Conservation (phyloP, 2,888 invertebrate genomes). For the Erebia aethiops region DNA sequence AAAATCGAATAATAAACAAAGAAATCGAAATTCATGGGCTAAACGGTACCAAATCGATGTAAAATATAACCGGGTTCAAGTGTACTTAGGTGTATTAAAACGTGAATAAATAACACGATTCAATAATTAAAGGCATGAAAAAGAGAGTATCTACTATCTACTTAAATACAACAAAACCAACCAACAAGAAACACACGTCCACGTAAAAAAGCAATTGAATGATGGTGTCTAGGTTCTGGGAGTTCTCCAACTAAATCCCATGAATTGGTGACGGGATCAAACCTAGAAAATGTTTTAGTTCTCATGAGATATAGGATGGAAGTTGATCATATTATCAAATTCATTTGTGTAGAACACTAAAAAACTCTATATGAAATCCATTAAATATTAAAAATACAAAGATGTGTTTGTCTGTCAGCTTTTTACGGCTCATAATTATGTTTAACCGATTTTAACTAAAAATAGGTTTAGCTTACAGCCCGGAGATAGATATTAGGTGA, state of each 20-base stretch:
- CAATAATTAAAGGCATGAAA: too few relatives aligned
- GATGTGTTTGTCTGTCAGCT: background rate
- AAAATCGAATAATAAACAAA: background rate
- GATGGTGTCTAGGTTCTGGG: slow-evolving; percentile 88
- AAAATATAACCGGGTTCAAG: too few relatives aligned
- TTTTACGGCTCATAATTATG: too few relatives aligned
- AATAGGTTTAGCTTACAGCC: too few relatives aligned
- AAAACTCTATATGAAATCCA: too few relatives aligned
- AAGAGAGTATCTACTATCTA: too few relatives aligned
- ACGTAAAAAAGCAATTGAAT: slow-evolving; percentile 84
- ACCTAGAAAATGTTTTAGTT: slow-evolving; percentile 57
- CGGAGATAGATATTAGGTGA: too few relatives aligned
- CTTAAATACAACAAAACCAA: slow-evolving; percentile 45
- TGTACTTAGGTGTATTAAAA: too few relatives aligned
- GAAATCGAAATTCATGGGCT: background rate
- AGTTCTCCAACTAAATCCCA: slow-evolving; percentile 87
- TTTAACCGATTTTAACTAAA: background rate
- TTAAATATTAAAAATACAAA: too few relatives aligned
- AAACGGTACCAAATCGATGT: background rate
- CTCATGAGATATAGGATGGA: background rate
- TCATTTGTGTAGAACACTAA: background rate
- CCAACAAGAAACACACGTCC: slow-evolving; percentile 87
- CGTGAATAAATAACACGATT: too few relatives aligned
- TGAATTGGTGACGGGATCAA: slow-evolving; percentile 82
- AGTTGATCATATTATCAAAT: background rate